Evolutionary conservation across 2,797 vertebrate genomes (phyloP).

Genomic region (Neosalanx taihuensis): DNA sequence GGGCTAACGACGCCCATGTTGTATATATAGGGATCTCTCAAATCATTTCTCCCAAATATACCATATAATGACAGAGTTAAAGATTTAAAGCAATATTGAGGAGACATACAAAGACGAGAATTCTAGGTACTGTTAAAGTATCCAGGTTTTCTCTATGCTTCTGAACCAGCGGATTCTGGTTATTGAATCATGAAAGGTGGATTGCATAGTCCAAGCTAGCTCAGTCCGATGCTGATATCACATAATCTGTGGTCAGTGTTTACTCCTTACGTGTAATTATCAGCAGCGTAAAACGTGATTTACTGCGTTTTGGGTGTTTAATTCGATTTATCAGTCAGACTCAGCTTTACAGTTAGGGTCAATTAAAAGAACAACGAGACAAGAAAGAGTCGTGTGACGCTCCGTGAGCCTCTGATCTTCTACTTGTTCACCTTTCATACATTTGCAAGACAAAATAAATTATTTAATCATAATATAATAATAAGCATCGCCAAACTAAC

Average conservation of each 20-base stretch:
- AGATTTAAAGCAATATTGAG: conserved; percentile 36
- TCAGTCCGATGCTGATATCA: background rate
- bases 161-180: conserved; percentile 69
- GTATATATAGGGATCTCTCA: conserved; percentile 6
- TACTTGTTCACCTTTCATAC: no score
- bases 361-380: no score
- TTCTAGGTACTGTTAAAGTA: conserved; percentile 70
- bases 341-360: background rate
- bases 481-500: background rate
- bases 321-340: background rate
- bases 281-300: background rate
- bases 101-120: conserved; percentile 37
- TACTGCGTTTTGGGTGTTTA: background rate
- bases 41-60: conserved; percentile 23
- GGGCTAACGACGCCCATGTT: no score
- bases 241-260: background rate
- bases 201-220: background rate
- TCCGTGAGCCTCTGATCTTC: no score
- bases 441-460: no score
- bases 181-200: conserved; percentile 61
- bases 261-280: background rate
- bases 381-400: no score
- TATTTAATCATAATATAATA: no score
- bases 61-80: conserved; percentile 25
- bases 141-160: conserved; percentile 61